These are phyloP conservation scores for Sorex fumeus DNA, from an alignment of 2,113 vertebrate genomes.

Conservation along the genomic window DNA sequence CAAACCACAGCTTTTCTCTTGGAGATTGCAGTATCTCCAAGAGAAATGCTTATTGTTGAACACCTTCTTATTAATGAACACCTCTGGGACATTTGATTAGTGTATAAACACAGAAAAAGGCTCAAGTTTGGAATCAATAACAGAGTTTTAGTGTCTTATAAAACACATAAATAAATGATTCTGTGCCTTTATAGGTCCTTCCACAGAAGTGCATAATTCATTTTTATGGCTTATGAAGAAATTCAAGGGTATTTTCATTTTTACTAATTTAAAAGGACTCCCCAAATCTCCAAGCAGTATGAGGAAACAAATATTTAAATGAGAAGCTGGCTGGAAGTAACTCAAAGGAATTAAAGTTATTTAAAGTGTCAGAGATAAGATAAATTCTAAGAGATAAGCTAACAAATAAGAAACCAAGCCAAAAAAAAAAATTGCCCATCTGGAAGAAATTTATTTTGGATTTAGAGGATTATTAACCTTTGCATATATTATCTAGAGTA, in stretches of 20 bases:
- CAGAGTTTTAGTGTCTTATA: not conserved
- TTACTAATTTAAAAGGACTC: not conserved
- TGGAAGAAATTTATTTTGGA: not conserved
- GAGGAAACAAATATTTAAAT: not conserved
- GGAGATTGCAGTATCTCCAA: not conserved
- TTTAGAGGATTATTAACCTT: too few species aligned
- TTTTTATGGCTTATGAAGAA: constrained; percentile 2
- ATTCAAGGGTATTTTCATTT: not conserved
- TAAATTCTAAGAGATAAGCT: not conserved
- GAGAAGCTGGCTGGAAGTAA: not conserved
- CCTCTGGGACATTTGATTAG: not conserved
- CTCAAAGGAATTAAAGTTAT: constrained; percentile 27
- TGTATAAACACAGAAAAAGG: not conserved
- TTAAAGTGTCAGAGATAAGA: constrained; percentile 4
- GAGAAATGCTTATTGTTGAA: not conserved
- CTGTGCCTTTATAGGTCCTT: not conserved
- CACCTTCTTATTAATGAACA: not conserved
- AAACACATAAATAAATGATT: not conserved
- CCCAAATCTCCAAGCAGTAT: not conserved
- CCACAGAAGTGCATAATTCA: not conserved
- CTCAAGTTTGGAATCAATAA: not conserved
- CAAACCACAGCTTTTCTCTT: not conserved
- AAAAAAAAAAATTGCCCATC: not conserved
- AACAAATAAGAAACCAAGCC: not conserved
- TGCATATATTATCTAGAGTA: not conserved